Evolutionary conservation across 2,797 vertebrate species (phyloP).

Genomic region (Megalops cyprinoides): DNA sequence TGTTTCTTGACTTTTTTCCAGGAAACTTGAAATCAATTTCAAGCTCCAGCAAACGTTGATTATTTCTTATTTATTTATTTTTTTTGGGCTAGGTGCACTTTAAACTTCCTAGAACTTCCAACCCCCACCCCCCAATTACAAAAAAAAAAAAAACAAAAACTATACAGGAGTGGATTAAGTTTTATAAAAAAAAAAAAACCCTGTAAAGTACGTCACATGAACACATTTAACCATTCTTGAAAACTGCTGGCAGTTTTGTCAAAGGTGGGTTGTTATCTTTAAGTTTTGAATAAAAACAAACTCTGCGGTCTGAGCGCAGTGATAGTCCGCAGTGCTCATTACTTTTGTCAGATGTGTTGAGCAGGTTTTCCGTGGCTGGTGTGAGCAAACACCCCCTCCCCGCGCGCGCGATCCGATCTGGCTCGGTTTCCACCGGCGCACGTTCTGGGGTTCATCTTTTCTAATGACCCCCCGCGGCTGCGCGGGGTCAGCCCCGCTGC

Average conservation of each 20-base stretch:
- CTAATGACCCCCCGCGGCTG: too few relatives aligned
- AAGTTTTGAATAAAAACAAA: not conserved
- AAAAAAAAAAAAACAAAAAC: not conserved
- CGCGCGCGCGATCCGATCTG: not conserved
- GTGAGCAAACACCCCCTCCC: not conserved
- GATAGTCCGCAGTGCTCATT: not conserved
- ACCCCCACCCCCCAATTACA: too few relatives aligned
- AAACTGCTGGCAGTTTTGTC: too few relatives aligned
- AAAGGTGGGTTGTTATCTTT: not conserved
- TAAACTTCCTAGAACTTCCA: not conserved
- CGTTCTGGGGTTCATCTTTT: constrained; percentile 6
- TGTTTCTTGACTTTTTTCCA: constrained; percentile 15
- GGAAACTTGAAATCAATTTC: constrained; percentile 20
- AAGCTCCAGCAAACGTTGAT: constrained; percentile 1
- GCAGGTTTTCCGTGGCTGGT: not conserved
- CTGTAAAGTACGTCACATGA: not conserved
- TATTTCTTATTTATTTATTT: not conserved
- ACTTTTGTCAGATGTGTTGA: not conserved
- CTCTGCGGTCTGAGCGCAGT: not conserved
- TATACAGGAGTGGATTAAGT: not conserved
- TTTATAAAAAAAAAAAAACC: not conserved
- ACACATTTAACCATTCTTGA: too few relatives aligned
- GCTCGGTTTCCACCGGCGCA: not conserved
- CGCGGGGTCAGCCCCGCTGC: not conserved
- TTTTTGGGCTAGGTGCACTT: not conserved